These are phyloP conservation scores for Rhincodon typus DNA, from an alignment of 2,797 vertebrate genomes.

Conservation along the genomic window DNA sequence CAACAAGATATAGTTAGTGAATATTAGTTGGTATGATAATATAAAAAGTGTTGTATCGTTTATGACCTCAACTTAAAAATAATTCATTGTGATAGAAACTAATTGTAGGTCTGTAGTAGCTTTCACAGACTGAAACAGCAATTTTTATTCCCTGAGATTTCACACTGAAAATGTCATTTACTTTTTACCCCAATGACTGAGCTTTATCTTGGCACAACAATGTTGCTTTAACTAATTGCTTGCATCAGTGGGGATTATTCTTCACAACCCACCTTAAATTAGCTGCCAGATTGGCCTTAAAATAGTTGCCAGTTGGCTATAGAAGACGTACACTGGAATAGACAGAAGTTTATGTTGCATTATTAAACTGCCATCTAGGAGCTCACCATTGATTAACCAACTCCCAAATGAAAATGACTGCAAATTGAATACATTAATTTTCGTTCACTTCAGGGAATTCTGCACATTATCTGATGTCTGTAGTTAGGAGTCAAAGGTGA, in stretches of 20 bases:
- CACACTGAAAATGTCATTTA: background rate
- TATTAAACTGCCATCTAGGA: background rate
- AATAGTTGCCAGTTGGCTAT: background rate
- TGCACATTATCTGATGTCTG: background rate
- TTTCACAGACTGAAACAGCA: background rate
- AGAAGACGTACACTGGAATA: background rate
- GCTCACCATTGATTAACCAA: background rate
- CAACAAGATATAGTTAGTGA: background rate
- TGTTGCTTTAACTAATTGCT: background rate
- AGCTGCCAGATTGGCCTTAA: background rate
- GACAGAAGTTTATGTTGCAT: background rate
- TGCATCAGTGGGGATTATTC: background rate
- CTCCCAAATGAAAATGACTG: slow-evolving; percentile 26
- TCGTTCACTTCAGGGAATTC: background rate
- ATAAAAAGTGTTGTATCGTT: background rate
- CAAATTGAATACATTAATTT: slow-evolving; percentile 11
- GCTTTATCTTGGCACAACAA: slow-evolving; percentile 9
- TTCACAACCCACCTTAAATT: background rate
- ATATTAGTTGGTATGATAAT: background rate
- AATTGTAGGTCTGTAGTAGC: background rate
- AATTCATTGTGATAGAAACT: background rate
- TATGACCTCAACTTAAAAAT: no score
- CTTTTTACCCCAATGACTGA: background rate
- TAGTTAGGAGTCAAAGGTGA: background rate
- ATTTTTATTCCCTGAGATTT: background rate